Evolutionary conservation across 2,888 invertebrate species (phyloP).

Genomic region (Pilophorus perplexus): DNA sequence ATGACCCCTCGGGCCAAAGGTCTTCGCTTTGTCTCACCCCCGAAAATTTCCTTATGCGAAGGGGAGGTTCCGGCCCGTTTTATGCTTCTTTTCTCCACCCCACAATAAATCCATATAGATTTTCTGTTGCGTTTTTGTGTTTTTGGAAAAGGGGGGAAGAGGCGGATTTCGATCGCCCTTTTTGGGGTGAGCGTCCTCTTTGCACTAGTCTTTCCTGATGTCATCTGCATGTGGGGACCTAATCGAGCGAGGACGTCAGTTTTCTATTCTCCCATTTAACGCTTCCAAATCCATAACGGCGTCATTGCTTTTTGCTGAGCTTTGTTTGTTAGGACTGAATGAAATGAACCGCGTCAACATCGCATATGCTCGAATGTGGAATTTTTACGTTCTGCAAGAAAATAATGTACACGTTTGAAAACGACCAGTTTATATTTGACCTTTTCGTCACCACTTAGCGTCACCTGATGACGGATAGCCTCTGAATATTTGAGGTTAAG

Average conservation of each 20-base stretch:
- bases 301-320: too few relatives aligned
- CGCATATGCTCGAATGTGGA: too few relatives aligned
- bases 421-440: too few relatives aligned
- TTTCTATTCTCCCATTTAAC: constrained; percentile 21
- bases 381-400: too few relatives aligned
- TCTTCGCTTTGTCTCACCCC: constrained; percentile 8
- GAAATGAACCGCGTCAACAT: too few relatives aligned
- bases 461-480: constrained; percentile 16
- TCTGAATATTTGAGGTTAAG: constrained; percentile 13
- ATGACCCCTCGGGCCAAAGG: constrained; percentile 27
- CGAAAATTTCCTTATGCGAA: background rate
- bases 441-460: constrained; percentile 17
- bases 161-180: background rate
- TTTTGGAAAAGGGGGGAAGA: too few relatives aligned
- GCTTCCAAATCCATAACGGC: constrained; percentile 22
- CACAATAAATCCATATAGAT: constrained; percentile 20
- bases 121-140: constrained; percentile 18
- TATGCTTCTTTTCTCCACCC: constrained; percentile 10
- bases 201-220: constrained; percentile 5
- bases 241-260: constrained; percentile 28
- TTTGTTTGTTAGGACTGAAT: too few relatives aligned
- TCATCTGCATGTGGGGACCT: constrained; percentile 38
- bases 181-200: too few relatives aligned
- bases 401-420: too few relatives aligned
- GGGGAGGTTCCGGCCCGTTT: constrained; percentile 30